These are phyloP conservation scores for Enteromius thamalakanensis DNA, from an alignment of 2,797 vertebrate genomes.

Conservation along the genomic window DNA sequence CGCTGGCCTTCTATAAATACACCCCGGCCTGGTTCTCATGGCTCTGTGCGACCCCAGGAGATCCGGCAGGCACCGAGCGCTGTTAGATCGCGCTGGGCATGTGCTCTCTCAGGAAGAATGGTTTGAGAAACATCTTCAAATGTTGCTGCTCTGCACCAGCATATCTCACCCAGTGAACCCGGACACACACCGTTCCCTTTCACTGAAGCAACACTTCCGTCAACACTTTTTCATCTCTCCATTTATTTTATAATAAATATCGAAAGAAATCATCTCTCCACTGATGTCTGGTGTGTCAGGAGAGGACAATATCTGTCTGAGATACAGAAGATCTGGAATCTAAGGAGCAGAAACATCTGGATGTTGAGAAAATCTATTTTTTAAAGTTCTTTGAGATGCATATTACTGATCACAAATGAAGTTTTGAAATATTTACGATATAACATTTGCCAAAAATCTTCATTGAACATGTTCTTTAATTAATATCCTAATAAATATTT, in stretches of 20 bases:
- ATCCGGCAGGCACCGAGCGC: conserved; percentile 12
- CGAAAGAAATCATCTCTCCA: neutral
- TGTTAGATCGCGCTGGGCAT: neutral
- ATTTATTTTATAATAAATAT: neutral
- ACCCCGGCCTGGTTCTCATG: conserved; percentile 77
- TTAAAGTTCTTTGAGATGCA: too few relatives aligned
- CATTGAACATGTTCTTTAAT: too few relatives aligned
- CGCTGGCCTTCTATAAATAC: conserved; percentile 75
- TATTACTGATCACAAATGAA: too few relatives aligned
- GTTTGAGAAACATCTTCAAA: neutral
- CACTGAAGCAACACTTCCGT: neutral
- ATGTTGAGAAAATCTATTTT: too few relatives aligned
- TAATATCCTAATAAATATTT: too few relatives aligned
- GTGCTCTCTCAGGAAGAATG: neutral
- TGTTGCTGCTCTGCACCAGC: neutral
- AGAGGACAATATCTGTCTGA: too few relatives aligned
- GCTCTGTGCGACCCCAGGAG: conserved; percentile 59
- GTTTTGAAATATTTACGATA: too few relatives aligned
- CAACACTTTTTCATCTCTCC: neutral
- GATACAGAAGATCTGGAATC: too few relatives aligned
- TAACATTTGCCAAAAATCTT: too few relatives aligned
- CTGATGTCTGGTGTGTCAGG: too few relatives aligned
- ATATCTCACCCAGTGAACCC: neutral
- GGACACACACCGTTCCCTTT: neutral
- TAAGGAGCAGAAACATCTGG: too few relatives aligned